Base-by-base conservation (phyloP, 2,797 vertebrate genomes). In the Diglossa cyanea region DNA sequence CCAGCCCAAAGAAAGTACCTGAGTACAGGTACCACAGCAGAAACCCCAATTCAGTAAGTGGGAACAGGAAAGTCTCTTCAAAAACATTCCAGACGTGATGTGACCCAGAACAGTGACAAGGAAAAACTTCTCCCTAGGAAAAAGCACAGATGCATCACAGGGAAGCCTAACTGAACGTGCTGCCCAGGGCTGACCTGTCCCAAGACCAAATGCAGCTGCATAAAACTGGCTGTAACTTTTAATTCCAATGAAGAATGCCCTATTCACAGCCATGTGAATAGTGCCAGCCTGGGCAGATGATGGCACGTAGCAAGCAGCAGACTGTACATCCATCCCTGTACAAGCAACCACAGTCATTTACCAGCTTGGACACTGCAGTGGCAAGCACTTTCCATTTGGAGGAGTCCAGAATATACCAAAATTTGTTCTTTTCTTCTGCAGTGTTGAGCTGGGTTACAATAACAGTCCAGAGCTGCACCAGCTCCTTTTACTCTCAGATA, bases 241-340 rank as follows among this genome's bases (percentile, higher is more conserved):
- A 77, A 55, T 33, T 65, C 19, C 37, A 45, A 1, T 23, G 25
- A 83, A 55, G 66, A 89, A 61, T 5, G 16, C 20, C 31, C 47
- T 28, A 2, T 20, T 40, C 30, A 25, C 16, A 35, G 16, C 2
- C 65, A 86, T 0, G 4, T 14, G 51, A 20, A 5, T 1, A 61
- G 57, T 19, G 23, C 35, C 51, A 70, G 54, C 18, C 65, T 20
- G 48, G 48, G n/a, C 68, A 68, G 62, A 31, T 2, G 21, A 73
- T 5, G n/a, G 47, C 24, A 57, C 0, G 0, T 9, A 62, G 21
- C 39, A 58, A 40, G 47, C 74, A 61, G 45, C 47, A 85, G n/a
- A 24, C 58, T 35, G 50, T 3, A 13, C 58, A 51, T 12, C 0
- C 0, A 62, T 40, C 51, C 54, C 67, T 73, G 8, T 15, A 33